phyloP scores from a whole-genome alignment of 2,797 vertebrate genomes.

The Rhynchonycteris naso region DNA sequence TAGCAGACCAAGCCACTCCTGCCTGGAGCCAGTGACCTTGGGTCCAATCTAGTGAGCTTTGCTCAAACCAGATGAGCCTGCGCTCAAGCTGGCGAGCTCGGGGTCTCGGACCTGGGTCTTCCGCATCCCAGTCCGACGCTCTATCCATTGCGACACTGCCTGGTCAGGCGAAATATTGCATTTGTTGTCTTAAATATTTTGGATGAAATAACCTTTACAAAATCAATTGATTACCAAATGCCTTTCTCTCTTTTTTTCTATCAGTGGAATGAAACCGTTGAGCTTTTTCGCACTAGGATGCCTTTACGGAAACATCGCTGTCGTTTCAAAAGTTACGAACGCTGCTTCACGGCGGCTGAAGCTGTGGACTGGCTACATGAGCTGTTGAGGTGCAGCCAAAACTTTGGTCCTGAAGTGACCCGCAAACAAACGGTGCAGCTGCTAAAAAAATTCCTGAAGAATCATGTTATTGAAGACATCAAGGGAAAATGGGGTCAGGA shows the following conservation, averaged over 20 bases:
- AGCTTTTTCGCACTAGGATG: constrained; percentile 94
- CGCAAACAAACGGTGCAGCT: constrained; percentile 95
- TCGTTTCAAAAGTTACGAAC: constrained; percentile 93
- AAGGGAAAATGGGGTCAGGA: constrained; percentile 96
- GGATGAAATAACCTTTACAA: background rate
- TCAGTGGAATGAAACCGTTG: constrained; percentile 98
- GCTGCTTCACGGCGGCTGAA: constrained; percentile 93
- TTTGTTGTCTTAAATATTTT: constrained; percentile 39
- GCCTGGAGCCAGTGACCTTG: no score
- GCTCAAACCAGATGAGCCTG: no score
- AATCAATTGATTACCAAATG: background rate
- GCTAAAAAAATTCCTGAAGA: constrained; percentile 95
- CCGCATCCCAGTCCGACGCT: no score
- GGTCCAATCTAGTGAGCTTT: no score
- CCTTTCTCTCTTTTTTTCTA: constrained; percentile 15
- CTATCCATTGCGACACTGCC: no score
- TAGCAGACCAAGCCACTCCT: no score
- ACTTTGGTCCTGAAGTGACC: constrained; percentile 96
- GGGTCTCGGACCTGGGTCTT: no score
- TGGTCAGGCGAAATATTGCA: background rate
- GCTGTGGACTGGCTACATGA: constrained; percentile 93
- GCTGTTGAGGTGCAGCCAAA: constrained; percentile 91
- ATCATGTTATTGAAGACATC: constrained; percentile 96
- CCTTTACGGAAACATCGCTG: constrained; percentile 92
- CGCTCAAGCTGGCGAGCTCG: no score